Conservation (phyloP, 2,797 vertebrate species). For the Crenuchus spilurus region DNA sequence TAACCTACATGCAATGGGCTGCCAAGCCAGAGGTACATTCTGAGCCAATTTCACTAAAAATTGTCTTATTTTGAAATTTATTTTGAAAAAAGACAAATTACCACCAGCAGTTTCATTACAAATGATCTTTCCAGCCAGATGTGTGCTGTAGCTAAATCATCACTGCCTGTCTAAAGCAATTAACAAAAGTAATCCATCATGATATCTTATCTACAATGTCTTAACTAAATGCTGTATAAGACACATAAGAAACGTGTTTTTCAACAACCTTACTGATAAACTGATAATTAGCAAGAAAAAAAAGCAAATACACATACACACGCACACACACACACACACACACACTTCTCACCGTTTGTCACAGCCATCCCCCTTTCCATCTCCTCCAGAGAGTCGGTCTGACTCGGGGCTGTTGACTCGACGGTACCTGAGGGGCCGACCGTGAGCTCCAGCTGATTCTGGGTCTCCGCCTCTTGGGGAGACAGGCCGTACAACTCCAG, state of each 20-base stretch:
- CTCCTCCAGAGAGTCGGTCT: conserved; percentile 82
- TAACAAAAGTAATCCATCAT: too few species aligned
- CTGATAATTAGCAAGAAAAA: neutral
- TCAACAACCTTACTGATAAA: neutral
- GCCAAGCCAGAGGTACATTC: too few species aligned
- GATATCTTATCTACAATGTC: too few species aligned
- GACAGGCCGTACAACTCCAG: conserved; percentile 74
- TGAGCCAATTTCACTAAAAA: too few species aligned
- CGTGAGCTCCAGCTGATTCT: conserved; percentile 78
- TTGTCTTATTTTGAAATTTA: too few species aligned
- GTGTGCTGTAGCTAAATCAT: too few species aligned
- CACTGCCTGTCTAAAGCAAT: too few species aligned
- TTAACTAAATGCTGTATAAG: too few species aligned
- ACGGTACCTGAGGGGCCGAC: conserved; percentile 79
- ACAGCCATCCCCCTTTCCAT: conserved; percentile 78
- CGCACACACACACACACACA: conserved; percentile 1
- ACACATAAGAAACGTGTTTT: neutral
- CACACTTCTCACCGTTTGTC: conserved; percentile 78
- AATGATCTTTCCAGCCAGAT: too few species aligned
- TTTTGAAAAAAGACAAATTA: too few species aligned
- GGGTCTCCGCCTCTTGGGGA: conserved; percentile 81
- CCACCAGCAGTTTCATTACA: too few species aligned
- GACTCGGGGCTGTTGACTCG: conserved; percentile 87
- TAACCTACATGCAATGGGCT: too few species aligned
- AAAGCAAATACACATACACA: conserved; percentile 2